phyloP scores from a whole-genome alignment of 2,113 vertebrate genomes.

The Passer montanus region DNA sequence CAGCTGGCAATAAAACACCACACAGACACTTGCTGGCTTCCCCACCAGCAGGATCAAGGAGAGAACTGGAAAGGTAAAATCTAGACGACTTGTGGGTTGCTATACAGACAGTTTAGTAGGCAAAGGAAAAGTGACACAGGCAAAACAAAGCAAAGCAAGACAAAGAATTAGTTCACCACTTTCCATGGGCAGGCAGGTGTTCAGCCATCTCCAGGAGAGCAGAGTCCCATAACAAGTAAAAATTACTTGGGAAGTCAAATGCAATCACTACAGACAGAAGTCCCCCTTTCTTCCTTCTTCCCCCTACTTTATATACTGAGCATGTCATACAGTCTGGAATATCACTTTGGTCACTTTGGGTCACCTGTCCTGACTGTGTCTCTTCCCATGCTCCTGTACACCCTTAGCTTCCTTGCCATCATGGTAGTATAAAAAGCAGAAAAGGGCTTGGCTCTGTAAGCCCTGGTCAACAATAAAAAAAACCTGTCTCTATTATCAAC shows the following conservation, averaged over 20 bases:
- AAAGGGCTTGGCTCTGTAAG: background rate
- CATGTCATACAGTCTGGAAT: background rate
- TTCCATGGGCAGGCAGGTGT: background rate
- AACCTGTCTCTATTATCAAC: fast-evolving
- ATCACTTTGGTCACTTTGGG: background rate
- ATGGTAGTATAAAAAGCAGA: background rate
- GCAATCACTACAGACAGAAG: fast-evolving
- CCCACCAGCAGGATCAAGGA: background rate
- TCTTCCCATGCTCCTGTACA: background rate
- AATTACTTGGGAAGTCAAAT: background rate
- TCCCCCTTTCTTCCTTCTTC: no score
- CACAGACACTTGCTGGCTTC: background rate
- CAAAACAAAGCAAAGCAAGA: background rate
- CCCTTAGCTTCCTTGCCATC: background rate
- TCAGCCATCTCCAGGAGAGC: background rate
- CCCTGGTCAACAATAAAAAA: background rate
- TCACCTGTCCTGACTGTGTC: background rate
- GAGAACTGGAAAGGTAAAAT: background rate
- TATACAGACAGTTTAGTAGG: background rate
- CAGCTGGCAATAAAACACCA: background rate
- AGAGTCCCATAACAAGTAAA: no score
- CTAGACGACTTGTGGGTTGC: background rate
- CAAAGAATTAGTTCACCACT: background rate
- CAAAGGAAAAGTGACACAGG: background rate
- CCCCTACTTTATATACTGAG: background rate